A percentile compares a stretch with the other conserved stretches of the same genome.
phyloP scores from a whole-genome alignment of 2,797 vertebrate genomes.

The Florisuga fusca region DNA sequence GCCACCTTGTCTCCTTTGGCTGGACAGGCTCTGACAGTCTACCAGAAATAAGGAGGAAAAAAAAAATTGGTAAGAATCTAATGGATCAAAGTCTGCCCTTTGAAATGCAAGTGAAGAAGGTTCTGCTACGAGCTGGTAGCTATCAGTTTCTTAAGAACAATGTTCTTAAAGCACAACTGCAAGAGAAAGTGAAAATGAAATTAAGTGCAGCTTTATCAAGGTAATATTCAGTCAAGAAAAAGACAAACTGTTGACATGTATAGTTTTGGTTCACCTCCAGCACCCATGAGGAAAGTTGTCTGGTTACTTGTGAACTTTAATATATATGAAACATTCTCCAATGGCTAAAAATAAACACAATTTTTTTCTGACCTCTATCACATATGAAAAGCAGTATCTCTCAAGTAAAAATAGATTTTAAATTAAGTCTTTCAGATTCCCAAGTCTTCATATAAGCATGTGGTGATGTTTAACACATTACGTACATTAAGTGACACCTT shows the following conservation, averaged over 20 bases:
- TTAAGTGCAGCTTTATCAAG: too few relatives aligned
- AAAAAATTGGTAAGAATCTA: fast-evolving
- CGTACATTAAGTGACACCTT: not conserved
- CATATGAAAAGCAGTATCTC: not conserved
- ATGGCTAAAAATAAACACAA: fast-evolving
- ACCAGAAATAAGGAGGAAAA: conserved; percentile 1
- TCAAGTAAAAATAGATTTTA: not conserved
- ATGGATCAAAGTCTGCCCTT: not conserved
- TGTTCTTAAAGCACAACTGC: not conserved
- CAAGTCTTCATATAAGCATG: not conserved
- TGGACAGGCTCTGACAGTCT: conserved; percentile 64
- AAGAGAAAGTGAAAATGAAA: not conserved
- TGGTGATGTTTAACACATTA: not conserved
- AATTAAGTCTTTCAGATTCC: not conserved
- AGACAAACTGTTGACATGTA: not conserved
- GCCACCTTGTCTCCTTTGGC: conserved; percentile 48
- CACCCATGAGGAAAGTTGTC: not conserved
- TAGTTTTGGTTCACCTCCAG: not conserved
- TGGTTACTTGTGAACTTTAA: not conserved
- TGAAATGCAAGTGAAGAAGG: not conserved
- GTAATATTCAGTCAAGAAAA: too few relatives aligned
- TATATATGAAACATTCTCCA: not conserved
- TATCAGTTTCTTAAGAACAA: not conserved
- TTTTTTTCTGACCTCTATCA: not conserved
- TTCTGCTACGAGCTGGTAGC: not conserved